A percentile compares a stretch with the other conserved stretches of the same genome.
These are phyloP conservation scores for Eupristina koningsbergeri DNA, from an alignment of 1,140 invertebrate species.

Conservation along the genomic window DNA sequence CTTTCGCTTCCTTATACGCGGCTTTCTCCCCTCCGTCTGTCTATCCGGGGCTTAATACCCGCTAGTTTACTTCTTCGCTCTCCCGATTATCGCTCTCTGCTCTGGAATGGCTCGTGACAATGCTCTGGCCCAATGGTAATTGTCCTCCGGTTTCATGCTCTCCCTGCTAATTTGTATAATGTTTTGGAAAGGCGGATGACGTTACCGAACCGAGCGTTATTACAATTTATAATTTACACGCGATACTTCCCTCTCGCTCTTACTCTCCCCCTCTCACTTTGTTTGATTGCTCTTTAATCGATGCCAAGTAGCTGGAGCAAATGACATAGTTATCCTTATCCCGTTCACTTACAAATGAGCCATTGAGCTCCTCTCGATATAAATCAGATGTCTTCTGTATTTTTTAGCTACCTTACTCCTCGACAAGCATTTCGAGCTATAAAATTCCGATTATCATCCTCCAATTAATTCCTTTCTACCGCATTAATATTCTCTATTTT, in stretches of 20 bases:
- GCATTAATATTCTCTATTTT: too few relatives aligned
- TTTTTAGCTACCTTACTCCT: neutral
- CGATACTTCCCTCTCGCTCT: neutral
- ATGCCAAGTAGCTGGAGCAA: conserved; percentile 11
- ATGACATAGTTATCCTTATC: conserved; percentile 18
- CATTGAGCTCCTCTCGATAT: neutral
- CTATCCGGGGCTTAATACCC: conserved; percentile 10
- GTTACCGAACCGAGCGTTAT: conserved; percentile 17
- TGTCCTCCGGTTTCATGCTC: conserved; percentile 7
- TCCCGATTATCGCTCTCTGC: conserved; percentile 36
- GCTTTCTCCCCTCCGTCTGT: neutral
- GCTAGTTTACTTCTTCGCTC: conserved; percentile 22
- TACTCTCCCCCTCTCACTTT: neutral
- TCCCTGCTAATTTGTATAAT: conserved; percentile 42
- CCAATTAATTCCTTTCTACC: neutral
- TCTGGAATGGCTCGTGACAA: conserved; percentile 11
- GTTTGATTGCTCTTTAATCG: conserved; percentile 17
- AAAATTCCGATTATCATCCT: neutral
- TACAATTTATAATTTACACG: conserved; percentile 24
- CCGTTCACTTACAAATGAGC: neutral
- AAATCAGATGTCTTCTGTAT: conserved; percentile 25
- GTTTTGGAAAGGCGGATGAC: conserved; percentile 44
- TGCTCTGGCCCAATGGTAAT: conserved; percentile 18
- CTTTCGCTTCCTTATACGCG: neutral
- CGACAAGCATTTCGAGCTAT: neutral